Percentiles rank a stretch among this genome's conserved stretches.
Conservation (phyloP, 2,113 vertebrate species). For the Phyllostomus discolor region DNA sequence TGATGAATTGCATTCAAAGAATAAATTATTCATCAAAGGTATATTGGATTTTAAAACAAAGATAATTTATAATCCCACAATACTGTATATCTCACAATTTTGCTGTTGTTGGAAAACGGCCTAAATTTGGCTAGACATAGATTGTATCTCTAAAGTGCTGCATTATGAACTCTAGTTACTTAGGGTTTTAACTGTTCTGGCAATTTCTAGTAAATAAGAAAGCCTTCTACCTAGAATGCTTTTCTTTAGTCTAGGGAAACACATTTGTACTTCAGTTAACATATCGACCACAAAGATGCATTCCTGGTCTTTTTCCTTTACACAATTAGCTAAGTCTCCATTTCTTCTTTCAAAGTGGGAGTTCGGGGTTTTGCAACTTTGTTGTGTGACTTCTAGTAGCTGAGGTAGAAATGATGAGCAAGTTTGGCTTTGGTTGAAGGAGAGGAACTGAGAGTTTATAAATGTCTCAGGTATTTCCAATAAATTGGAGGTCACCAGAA, state of each 20-base stretch:
- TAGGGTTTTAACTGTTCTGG: not conserved
- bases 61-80: not conserved
- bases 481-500: constrained; percentile 86
- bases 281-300: not conserved
- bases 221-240: not conserved
- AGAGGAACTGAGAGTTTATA: constrained; percentile 72
- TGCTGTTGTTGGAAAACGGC: constrained; percentile 3
- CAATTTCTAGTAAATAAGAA: constrained; percentile 19
- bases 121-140: not conserved
- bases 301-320: constrained; percentile 2
- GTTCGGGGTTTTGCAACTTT: not conserved
- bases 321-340: not conserved
- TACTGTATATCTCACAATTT: not conserved
- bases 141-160: not conserved
- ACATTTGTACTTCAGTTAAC: not conserved
- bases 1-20: not conserved
- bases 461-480: constrained; percentile 82
- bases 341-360: constrained; percentile 27
- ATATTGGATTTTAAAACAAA: not conserved
- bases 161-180: not conserved
- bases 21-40: not conserved
- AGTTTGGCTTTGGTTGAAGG: constrained; percentile 23
- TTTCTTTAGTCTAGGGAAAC: not conserved
- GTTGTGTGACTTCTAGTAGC: not conserved
- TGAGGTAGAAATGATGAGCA: constrained; percentile 12